Evolutionary conservation across 2,888 invertebrate species (phyloP).

Genomic region (Lasiommata megera): DNA sequence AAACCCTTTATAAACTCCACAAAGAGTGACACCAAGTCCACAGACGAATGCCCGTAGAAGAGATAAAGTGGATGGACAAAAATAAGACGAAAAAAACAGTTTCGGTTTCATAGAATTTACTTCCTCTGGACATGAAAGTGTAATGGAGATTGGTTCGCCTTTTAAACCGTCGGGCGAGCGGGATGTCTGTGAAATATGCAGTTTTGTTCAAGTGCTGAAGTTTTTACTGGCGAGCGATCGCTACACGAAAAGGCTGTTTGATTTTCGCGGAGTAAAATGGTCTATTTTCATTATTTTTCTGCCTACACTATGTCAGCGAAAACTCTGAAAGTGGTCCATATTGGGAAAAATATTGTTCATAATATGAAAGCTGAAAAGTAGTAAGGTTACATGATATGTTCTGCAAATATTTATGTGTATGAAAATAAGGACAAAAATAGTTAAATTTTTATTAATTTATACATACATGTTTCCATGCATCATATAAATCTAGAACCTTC

Average conservation of each 20-base stretch:
- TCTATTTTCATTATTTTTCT: neutral
- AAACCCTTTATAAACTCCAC: neutral
- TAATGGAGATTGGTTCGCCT: slow-evolving; percentile 24
- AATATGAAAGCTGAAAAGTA: no score
- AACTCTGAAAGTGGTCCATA: no score
- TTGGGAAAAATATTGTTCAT: no score
- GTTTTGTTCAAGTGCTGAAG: slow-evolving; percentile 15
- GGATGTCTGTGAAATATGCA: slow-evolving; percentile 11
- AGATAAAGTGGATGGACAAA: neutral
- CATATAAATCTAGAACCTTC: no score
- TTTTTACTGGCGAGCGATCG: neutral
- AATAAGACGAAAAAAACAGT: neutral
- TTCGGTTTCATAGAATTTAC: slow-evolving; percentile 17
- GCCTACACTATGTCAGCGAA: neutral
- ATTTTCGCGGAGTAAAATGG: neutral
- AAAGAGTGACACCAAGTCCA: neutral
- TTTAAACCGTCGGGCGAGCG: slow-evolving; percentile 8
- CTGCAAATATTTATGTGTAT: no score
- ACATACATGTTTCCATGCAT: no score
- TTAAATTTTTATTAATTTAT: no score
- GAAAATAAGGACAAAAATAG: no score
- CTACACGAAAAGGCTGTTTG: slow-evolving; percentile 3
- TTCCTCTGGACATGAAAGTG: slow-evolving; percentile 23
- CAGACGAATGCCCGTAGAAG: neutral
- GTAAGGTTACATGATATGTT: no score